Evolutionary conservation across 1,140 invertebrate species (phyloP).

Genomic region (Eueides isabella): DNA sequence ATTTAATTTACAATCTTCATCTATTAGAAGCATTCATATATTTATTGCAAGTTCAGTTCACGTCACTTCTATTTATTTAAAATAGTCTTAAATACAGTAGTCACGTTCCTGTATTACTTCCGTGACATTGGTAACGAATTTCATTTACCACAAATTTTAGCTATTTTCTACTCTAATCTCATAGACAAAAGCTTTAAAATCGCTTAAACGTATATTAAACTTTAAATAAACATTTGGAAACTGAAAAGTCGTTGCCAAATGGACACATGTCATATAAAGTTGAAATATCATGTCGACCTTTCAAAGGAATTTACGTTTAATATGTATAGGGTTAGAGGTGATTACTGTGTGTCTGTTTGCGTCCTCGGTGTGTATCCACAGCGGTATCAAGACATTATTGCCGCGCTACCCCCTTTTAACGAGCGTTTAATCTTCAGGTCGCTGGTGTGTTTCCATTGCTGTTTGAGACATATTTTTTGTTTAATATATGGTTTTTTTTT

Average conservation of each 20-base stretch:
- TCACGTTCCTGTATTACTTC: constrained; percentile 17
- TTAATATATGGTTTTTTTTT: neutral
- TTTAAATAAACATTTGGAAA: constrained; percentile 44
- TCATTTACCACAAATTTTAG: constrained; percentile 13
- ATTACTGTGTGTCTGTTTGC: constrained; percentile 14
- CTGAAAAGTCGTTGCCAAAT: constrained; percentile 56
- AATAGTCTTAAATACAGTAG: constrained; percentile 24
- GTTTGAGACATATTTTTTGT: neutral
- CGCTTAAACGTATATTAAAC: constrained; percentile 3
- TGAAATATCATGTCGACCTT: constrained; percentile 48
- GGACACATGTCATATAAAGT: constrained; percentile 64
- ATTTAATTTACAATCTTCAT: no score
- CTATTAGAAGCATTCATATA: no score
- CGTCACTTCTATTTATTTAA: no score
- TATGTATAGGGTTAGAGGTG: constrained; percentile 19
- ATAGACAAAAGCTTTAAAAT: constrained; percentile 18
- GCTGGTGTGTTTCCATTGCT: constrained; percentile 26
- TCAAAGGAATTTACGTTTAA: constrained; percentile 23
- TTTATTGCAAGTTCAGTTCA: no score
- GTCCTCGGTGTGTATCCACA: neutral
- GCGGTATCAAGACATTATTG: constrained; percentile 71
- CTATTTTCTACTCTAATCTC: neutral
- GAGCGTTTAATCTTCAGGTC: constrained; percentile 72
- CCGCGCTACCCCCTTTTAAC: constrained; percentile 69
- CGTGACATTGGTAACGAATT: constrained; percentile 26